Evolutionary conservation across 1,140 invertebrate species (phyloP).

Genomic region (Apis florea): DNA sequence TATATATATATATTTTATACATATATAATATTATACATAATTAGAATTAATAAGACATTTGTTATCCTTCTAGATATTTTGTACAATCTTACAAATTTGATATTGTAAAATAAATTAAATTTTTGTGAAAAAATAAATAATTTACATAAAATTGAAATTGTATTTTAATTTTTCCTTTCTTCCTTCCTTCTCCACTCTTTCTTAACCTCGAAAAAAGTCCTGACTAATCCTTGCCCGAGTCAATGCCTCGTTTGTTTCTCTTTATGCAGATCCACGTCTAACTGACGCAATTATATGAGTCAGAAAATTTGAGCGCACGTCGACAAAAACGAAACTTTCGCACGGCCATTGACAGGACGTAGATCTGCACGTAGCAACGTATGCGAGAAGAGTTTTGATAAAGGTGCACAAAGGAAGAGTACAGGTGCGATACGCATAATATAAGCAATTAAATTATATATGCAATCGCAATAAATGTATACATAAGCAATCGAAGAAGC

Average conservation of each 20-base stretch:
- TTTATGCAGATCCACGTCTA: background rate
- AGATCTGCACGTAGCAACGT: slow-evolving; percentile 28
- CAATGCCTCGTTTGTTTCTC: background rate
- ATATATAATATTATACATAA: no score
- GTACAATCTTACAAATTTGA: no score
- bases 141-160: background rate
- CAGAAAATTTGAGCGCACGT: slow-evolving; percentile 9
- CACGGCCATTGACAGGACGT: slow-evolving; percentile 39
- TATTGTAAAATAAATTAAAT: no score
- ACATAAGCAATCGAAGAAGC: background rate
- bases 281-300: slow-evolving; percentile 5
- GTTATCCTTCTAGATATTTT: no score
- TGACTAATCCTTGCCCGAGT: background rate
- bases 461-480: background rate
- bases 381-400: slow-evolving; percentile 40
- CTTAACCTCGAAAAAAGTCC: background rate
- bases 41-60: no score
- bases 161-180: no score
- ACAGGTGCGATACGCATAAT: slow-evolving; percentile 21
- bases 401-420: slow-evolving; percentile 12
- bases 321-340: slow-evolving; percentile 18
- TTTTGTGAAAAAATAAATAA: background rate
- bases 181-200: no score
- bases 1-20: no score
- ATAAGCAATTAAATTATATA: slow-evolving; percentile 22